Base-by-base conservation (phyloP, 2,888 invertebrate genomes). In the Unio delphinus region DNA sequence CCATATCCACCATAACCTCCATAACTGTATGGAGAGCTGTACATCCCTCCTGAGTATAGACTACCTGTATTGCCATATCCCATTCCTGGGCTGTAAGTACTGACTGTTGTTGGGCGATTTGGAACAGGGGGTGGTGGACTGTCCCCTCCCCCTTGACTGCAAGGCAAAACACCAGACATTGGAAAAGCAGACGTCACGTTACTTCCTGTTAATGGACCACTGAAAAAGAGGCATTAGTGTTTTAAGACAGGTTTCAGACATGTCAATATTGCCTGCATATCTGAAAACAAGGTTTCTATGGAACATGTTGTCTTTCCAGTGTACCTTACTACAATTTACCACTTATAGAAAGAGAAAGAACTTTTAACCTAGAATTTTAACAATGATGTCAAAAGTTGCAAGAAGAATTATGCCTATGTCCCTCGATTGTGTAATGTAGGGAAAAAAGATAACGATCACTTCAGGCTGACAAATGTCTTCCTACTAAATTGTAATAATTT, bases 51-150 rank as follows among this genome's bases (percentile, higher is more conserved):
- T 2, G 45, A 15, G 45, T 45, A 45, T 15, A 15, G 45, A 45
- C 45, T 45, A 15, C 73, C 68, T 28, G 73, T 70, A 34, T 64
- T n/a, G 7, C 74, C 64, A 55, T 73, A 66, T 30, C 64, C 64
- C 57, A 65, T 68, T 59, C 76, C 74, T 7, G 57, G 64, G 56
- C 65, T 74, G 62, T 73, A 72, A n/a, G 67, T 45, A 4, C 75
- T 70, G n/a, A 69, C 61, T 55, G 70, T 72, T 58, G 78, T 63
- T 3, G 80, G 78, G 34, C 81, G 70, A 26, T 75, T 71, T 28
- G 85, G 83, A 17, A 82, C 63, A 45, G 81, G 78, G 8, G 83
- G 82, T n/a, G 83, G 80, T 15, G 75, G 58, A 68, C 8, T 45
- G 45, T 74, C 77, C 17, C 73, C 76, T 57, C 77, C 70, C 23